These are phyloP conservation scores for Cryptus viduatorius DNA, from an alignment of 2,888 invertebrate genomes.

Conservation along the genomic window DNA sequence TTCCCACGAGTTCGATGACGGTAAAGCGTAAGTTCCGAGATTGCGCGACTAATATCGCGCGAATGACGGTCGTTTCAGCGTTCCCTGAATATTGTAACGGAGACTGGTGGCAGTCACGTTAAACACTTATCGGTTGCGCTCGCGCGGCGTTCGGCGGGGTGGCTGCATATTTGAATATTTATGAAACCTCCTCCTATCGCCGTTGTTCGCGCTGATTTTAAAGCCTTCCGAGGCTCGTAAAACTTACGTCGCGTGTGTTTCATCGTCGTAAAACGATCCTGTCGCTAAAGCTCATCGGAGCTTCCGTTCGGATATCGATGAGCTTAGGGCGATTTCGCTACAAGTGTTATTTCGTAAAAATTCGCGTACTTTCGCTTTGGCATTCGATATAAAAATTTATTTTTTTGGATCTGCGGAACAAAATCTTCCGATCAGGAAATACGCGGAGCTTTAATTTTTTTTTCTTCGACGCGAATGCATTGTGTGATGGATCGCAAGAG, in stretches of 20 bases:
- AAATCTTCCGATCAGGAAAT: no score
- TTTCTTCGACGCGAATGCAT: neutral
- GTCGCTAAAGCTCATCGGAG: slow-evolving; percentile 12
- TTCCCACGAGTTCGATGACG: slow-evolving; percentile 3
- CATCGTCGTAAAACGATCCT: slow-evolving; percentile 23
- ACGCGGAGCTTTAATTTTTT: no score
- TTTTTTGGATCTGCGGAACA: no score
- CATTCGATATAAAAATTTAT: no score
- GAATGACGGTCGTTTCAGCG: slow-evolving; percentile 20
- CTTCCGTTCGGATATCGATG: neutral
- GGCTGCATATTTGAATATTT: slow-evolving; percentile 40
- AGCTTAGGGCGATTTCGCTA: neutral
- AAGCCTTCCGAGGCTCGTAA: slow-evolving; percentile 43
- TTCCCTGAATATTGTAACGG: slow-evolving; percentile 18
- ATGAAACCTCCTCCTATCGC: slow-evolving; percentile 36
- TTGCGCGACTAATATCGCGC: slow-evolving; percentile 37
- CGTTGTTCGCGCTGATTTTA: slow-evolving; percentile 28
- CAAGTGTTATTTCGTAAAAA: neutral
- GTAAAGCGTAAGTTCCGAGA: slow-evolving; percentile 10
- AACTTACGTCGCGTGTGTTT: slow-evolving; percentile 16
- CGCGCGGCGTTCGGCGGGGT: neutral
- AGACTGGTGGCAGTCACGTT: slow-evolving; percentile 14
- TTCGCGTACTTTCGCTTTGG: no score
- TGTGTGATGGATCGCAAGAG: neutral
- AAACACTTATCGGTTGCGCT: slow-evolving; percentile 29